phyloP scores from a whole-genome alignment of 2,888 invertebrate genomes.

The Orthosia gothica region DNA sequence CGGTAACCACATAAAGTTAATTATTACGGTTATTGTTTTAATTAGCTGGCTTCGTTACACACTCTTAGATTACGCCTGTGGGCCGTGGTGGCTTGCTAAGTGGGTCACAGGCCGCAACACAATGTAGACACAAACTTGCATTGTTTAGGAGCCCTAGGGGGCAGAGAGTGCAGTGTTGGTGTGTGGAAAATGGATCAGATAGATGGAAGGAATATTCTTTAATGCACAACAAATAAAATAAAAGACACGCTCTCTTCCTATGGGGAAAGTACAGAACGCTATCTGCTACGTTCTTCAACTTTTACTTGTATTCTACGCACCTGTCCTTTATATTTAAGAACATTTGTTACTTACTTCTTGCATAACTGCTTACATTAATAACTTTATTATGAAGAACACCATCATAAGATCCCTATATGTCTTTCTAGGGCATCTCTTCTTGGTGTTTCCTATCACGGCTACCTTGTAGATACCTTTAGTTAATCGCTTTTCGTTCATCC shows the following conservation, averaged over 20 bases:
- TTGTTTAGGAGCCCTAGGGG: constrained; percentile 19
- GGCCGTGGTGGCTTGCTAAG: constrained; percentile 41
- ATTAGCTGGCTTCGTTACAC: constrained; percentile 53
- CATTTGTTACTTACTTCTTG: too few relatives aligned
- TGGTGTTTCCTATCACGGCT: too few relatives aligned
- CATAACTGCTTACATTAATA: too few relatives aligned
- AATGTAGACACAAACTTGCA: constrained; percentile 27
- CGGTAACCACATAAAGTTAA: constrained; percentile 34
- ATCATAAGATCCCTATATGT: too few relatives aligned
- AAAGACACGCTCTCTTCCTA: neutral
- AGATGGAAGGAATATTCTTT: neutral
- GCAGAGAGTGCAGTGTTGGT: constrained; percentile 14
- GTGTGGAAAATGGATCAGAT: neutral
- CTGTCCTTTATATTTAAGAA: too few relatives aligned
- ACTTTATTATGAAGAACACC: too few relatives aligned
- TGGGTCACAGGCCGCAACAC: constrained; percentile 41
- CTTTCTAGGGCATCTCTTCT: too few relatives aligned
- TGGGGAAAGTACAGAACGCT: too few relatives aligned
- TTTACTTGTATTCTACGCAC: too few relatives aligned
- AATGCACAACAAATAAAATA: neutral
- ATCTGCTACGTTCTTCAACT: too few relatives aligned
- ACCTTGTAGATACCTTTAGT: too few relatives aligned
- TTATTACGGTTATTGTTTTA: constrained; percentile 55
- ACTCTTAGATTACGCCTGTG: constrained; percentile 46
- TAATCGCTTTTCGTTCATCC: too few relatives aligned